Percentiles rank a stretch among this genome's conserved stretches.
Evolutionary conservation across 2,797 vertebrate genomes (phyloP).

Genomic region (Xerus rutilus): DNA sequence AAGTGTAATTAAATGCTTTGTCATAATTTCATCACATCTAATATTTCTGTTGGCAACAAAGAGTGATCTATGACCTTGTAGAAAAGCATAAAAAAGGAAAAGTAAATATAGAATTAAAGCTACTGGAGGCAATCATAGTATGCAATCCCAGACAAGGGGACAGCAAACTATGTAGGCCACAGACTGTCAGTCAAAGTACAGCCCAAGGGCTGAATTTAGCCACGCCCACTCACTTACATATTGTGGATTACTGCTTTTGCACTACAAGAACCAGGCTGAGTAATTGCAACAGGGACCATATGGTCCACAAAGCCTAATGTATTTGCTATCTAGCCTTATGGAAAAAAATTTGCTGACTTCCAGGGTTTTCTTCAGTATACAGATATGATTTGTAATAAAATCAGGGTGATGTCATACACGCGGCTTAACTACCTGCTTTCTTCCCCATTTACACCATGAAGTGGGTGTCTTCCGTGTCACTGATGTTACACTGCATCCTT

Average conservation of each 20-base stretch:
- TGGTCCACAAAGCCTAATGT: background rate
- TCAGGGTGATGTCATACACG: background rate
- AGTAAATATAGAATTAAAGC: constrained; percentile 31
- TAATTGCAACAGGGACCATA: background rate
- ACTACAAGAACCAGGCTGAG: background rate
- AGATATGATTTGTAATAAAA: background rate
- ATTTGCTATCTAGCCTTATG: background rate
- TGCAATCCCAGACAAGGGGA: background rate
- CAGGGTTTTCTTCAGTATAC: background rate
- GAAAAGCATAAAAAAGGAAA: constrained; percentile 3
- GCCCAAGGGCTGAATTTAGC: background rate
- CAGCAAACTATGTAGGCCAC: background rate
- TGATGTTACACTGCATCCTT: background rate
- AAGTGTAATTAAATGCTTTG: constrained; percentile 35
- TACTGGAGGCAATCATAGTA: constrained; percentile 6
- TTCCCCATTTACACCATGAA: background rate
- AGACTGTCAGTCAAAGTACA: background rate
- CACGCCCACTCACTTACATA: background rate
- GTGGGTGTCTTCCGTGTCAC: background rate
- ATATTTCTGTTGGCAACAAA: background rate
- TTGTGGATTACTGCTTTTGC: background rate
- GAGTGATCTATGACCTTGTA: background rate
- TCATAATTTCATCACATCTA: background rate
- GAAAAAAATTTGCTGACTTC: background rate
- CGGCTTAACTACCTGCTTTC: background rate